These are phyloP conservation scores for Nyctibius grandis DNA, from an alignment of 2,797 vertebrate species.

Conservation along the genomic window DNA sequence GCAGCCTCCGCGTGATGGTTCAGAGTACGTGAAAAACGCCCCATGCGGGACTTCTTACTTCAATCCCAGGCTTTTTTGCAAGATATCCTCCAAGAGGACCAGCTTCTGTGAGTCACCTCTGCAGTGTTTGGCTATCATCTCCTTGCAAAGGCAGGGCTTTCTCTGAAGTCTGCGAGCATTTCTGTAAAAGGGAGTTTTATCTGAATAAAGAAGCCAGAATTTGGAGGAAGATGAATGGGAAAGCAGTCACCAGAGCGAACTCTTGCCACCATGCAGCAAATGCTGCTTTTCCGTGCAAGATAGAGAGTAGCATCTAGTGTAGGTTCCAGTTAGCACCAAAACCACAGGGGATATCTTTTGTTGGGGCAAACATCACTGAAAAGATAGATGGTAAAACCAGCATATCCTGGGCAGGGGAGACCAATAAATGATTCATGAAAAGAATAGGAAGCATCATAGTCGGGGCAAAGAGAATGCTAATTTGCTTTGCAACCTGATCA, in stretches of 20 bases:
- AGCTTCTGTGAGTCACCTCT: not conserved
- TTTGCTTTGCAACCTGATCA: slow-evolving; percentile 65
- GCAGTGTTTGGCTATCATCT: not conserved
- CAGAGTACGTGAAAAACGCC: not conserved
- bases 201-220: not conserved
- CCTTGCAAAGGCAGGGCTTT: not conserved
- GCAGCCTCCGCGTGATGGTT: accelerated
- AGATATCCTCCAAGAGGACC: not conserved
- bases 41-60: not conserved
- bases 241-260: not conserved
- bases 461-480: slow-evolving; percentile 61
- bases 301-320: not conserved
- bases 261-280: not conserved
- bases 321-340: not conserved
- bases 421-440: slow-evolving; percentile 68
- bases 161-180: not conserved
- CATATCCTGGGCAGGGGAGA: slow-evolving; percentile 25
- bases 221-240: not conserved
- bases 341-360: not conserved
- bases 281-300: not conserved
- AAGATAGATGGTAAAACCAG: slow-evolving; percentile 45
- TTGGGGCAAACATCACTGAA: slow-evolving; percentile 33
- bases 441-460: slow-evolving; percentile 49
- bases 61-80: not conserved
- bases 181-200: not conserved